These are phyloP conservation scores for Strix aluco DNA, from an alignment of 2,113 vertebrate species.

Conservation along the genomic window DNA sequence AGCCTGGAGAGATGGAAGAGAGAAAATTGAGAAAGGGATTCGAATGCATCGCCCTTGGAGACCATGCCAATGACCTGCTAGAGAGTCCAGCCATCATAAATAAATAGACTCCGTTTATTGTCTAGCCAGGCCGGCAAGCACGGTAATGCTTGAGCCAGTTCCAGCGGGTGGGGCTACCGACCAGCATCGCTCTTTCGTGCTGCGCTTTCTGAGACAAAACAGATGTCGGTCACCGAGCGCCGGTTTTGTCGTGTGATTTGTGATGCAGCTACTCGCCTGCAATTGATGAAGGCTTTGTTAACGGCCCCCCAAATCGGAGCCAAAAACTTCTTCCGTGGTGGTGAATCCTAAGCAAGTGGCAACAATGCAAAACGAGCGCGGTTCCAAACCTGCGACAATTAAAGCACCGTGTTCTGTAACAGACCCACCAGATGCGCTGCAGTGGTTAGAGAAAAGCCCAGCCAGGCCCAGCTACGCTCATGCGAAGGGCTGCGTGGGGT, in stretches of 20 bases:
- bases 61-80: conserved; percentile 39
- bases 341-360: neutral
- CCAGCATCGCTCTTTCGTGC: neutral
- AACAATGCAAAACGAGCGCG: fast-evolving
- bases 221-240: conserved; percentile 25
- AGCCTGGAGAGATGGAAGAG: conserved; percentile 24
- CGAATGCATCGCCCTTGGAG: conserved; percentile 31
- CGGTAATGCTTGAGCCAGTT: conserved; percentile 25
- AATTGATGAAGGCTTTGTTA: neutral
- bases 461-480: fast-evolving
- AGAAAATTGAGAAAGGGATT: conserved; percentile 9
- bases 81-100: conserved; percentile 38
- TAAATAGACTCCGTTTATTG: conserved; percentile 41
- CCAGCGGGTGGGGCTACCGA: conserved; percentile 43
- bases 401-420: fast-evolving
- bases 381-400: fast-evolving
- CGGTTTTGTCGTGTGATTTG: neutral
- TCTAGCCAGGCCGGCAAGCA: conserved; percentile 30
- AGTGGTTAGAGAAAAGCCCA: fast-evolving
- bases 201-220: conserved; percentile 39
- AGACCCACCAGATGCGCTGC: neutral
- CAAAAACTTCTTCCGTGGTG: neutral
- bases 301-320: neutral
- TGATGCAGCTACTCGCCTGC: neutral
- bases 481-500: fast-evolving